Evolutionary conservation across 2,888 invertebrate genomes (phyloP).

Genomic region (Pilophorus perplexus): DNA sequence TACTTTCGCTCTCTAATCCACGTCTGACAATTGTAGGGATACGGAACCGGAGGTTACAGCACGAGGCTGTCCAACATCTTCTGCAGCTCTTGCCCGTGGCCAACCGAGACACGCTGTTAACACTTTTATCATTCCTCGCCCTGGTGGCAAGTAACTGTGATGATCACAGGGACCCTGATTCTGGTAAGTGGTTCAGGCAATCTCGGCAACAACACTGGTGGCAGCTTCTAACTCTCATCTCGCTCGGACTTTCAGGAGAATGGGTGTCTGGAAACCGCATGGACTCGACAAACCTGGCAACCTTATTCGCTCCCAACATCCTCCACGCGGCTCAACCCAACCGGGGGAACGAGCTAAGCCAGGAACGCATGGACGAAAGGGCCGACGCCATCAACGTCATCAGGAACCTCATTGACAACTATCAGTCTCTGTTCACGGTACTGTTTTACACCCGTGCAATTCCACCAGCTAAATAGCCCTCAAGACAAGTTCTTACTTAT

Average conservation of each 20-base stretch:
- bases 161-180: slow-evolving; percentile 59
- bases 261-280: slow-evolving; percentile 80
- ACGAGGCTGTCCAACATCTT: slow-evolving; percentile 79
- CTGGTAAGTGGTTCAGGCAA: slow-evolving; percentile 51
- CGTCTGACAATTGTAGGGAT: slow-evolving; percentile 44
- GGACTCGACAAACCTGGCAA: slow-evolving; percentile 89
- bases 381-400: slow-evolving; percentile 89
- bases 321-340: slow-evolving; percentile 63
- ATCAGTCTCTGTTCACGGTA: slow-evolving; percentile 67
- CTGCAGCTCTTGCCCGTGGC: slow-evolving; percentile 81
- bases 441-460: no score
- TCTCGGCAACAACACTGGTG: no score
- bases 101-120: slow-evolving; percentile 84
- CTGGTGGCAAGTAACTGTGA: slow-evolving; percentile 70
- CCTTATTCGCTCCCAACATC: slow-evolving; percentile 90
- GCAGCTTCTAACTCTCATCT: no score
- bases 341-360: slow-evolving; percentile 55
- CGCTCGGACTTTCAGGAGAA: no score
- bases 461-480: neutral
- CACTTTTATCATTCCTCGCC: slow-evolving; percentile 76
- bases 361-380: slow-evolving; percentile 74
- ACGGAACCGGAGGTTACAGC: slow-evolving; percentile 60
- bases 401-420: slow-evolving; percentile 70
- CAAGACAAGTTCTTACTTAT: neutral
- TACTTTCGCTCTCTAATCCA: neutral